Base-by-base conservation (phyloP, 2,113 vertebrate genomes). In the Pollimyrus isidori region DNA sequence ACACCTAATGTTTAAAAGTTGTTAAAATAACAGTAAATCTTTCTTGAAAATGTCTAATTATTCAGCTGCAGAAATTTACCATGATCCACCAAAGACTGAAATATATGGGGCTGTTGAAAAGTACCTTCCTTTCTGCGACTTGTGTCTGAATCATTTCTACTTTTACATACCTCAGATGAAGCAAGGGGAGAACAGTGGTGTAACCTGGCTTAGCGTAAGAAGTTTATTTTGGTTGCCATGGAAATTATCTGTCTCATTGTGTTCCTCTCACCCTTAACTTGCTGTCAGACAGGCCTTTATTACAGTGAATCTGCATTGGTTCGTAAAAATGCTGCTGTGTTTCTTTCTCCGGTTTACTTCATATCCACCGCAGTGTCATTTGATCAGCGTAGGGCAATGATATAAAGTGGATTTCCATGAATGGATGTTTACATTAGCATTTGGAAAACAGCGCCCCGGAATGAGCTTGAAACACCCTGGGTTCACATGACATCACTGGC, bases 151-250 rank as follows among this genome's bases (percentile, higher is more conserved):
- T 92, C 92, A 89, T 94, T 93, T 89, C 94, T 94, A 90, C 89
- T 93, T 91, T 88, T 23, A 39, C 58, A 83, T 90, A 92, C 94
- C 94, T 94, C 90, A 93, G 90, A 90, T 93, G 94, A 93, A 90
- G 93, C 83, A 11, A 86, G 83, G n/a, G 4, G 62, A 17, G 46
- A 15, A 90, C 93, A 94, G 93, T 94, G 93, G 93, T 94, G 91
- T 91, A 94, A 91, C 95, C 95, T 95, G 94, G 92, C 91, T 96
- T 95, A 93, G 94, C 95, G 94, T 87, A 92, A 94, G 96, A 95
- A 95, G 96, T 95, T 96, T 96, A 96, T 96, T 94, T 92, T 92
- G 92, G 97, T 98, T 96, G 95, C 97, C 95, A 97, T 97, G 95
- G 97, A 93, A 96, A 98, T 97, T 97, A 98, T 98, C 97, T 98